Percentiles rank a stretch among this genome's conserved stretches.
These are phyloP conservation scores for Deilephila elpenor DNA, from an alignment of 2,888 invertebrate genomes.

Conservation along the genomic window DNA sequence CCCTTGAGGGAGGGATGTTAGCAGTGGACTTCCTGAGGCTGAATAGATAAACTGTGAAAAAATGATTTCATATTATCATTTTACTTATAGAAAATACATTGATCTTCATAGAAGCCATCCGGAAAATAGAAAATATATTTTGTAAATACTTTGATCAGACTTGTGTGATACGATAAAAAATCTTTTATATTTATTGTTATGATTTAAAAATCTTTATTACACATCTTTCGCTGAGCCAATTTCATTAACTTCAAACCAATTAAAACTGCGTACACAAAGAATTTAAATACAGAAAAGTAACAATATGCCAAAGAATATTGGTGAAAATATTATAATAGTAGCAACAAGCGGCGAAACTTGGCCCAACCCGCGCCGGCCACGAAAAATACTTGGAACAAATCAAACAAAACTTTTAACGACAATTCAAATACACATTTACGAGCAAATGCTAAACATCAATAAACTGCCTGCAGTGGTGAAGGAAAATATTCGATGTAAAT, in stretches of 20 bases:
- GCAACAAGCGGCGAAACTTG: neutral
- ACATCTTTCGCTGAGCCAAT: too few relatives aligned
- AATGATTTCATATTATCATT: too few relatives aligned
- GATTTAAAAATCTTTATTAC: too few relatives aligned
- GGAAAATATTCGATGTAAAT: neutral
- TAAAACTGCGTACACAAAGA: neutral
- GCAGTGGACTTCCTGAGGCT: too few relatives aligned
- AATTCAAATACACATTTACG: conserved; percentile 40
- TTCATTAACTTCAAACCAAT: neutral
- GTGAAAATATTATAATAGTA: neutral
- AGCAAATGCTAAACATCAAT: conserved; percentile 30
- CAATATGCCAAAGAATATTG: neutral
- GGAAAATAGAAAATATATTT: too few relatives aligned
- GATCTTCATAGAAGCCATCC: too few relatives aligned
- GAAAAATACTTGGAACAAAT: conserved; percentile 39
- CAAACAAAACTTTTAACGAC: conserved; percentile 44
- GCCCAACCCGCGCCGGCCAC: conserved; percentile 28
- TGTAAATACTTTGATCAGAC: too few relatives aligned
- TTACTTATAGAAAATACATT: too few relatives aligned
- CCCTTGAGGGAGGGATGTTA: too few relatives aligned
- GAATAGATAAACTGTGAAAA: too few relatives aligned
- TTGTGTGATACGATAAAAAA: too few relatives aligned
- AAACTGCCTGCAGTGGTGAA: neutral
- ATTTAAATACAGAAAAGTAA: neutral
- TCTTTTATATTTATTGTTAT: too few relatives aligned